Evolutionary conservation across 2,113 vertebrate species (phyloP).

Genomic region (Poeciliopsis retropinna): DNA sequence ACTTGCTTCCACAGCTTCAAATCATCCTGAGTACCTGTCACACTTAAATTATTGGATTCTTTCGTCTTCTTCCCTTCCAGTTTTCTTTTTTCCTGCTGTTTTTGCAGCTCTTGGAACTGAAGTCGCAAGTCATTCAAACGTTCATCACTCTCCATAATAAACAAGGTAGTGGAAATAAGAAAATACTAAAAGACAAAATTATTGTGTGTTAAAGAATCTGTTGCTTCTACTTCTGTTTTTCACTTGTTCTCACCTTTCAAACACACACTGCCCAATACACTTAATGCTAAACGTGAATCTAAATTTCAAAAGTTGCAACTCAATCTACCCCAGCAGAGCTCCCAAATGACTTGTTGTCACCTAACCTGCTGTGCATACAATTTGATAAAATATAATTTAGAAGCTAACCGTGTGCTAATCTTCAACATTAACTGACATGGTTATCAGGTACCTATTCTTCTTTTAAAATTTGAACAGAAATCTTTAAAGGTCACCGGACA

Average conservation of each 20-base stretch:
- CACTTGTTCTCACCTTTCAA: not conserved
- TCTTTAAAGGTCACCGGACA: not conserved
- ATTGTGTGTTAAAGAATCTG: not conserved
- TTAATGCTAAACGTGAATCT: not conserved
- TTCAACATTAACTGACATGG: not conserved
- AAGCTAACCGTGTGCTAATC: not conserved
- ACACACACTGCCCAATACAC: not conserved
- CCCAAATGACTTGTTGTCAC: not conserved
- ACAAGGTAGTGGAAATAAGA: not conserved
- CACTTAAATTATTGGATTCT: conserved; percentile 28
- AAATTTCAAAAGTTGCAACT: not conserved
- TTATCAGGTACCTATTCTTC: not conserved
- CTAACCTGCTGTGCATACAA: not conserved
- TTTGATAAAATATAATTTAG: not conserved
- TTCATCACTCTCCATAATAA: conserved; percentile 60
- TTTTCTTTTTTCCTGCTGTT: conserved; percentile 84
- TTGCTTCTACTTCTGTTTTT: not conserved
- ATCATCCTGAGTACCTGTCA: conserved; percentile 36
- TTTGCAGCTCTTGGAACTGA: conserved; percentile 88
- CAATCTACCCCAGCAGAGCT: not conserved
- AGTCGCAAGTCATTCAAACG: conserved; percentile 76
- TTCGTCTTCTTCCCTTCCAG: conserved; percentile 78
- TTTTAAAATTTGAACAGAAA: not conserved
- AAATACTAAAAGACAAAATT: not conserved
- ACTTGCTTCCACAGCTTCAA: conserved; percentile 69